Base-by-base conservation (phyloP, 2,888 invertebrate species). In the Leuctra nigra region DNA sequence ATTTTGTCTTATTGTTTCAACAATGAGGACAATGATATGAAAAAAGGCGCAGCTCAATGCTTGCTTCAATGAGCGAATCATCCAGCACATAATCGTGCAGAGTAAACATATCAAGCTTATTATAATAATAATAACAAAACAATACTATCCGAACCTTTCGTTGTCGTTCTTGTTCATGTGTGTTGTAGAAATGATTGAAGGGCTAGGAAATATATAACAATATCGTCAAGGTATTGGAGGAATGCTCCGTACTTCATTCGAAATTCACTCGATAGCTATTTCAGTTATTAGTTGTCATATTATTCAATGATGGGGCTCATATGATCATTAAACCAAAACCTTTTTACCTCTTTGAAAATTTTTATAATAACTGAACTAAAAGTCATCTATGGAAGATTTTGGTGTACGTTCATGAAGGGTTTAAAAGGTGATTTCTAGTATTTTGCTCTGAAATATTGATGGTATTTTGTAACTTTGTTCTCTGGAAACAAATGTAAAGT, bases 21-120 rank as follows among this genome's bases (percentile, higher is more conserved):
- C 36, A 64, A 67, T 66, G 68, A 67, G 14, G n/a, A 41, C 14
- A 41, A 16, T 18, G 11, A 18, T 18, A 41, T 29, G 6, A 48
- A 29, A 14, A 35, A 20, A 67, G 59, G 61, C 61, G 66, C 67
- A 71, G 72, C 72, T 72, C 72, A 71, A 71, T 65, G 66, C 67
- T 69, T 9, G 35, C n/a, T 16, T 6, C 16, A 9, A 16, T n/a
- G 56, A 41, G 54, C 75, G 74, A 72, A 75, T 74, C 74, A 75
- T 75, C 76, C 73, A 65, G 76, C 74, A 74, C 74, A 74, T 75
- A 72, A 74, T 73, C 71, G 67, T 68, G 71, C 70, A 58, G 62
- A 59, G 78, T 78, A 72, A 80, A 82, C 81, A 82, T 82, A 82
- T 82, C 82, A 82, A n/a, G 79, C 81, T 80, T 82, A 80, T 80